Evolutionary conservation across 1,140 invertebrate genomes (phyloP).

Genomic region (Macrosteles quadrilineatus): DNA sequence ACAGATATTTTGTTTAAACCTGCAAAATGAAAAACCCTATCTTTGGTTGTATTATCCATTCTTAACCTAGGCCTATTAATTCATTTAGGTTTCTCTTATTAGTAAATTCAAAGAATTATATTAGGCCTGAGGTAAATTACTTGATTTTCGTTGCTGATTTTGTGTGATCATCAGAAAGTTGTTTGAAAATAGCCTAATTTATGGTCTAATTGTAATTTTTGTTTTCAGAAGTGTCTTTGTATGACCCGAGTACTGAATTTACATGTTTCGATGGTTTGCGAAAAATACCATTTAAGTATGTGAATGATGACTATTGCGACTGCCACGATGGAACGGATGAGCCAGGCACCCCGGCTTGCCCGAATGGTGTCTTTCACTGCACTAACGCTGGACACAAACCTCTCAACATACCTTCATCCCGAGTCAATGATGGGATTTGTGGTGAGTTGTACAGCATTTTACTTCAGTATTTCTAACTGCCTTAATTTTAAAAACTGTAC

Average conservation of each 20-base stretch:
- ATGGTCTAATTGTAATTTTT: constrained; percentile 30
- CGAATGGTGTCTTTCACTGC: constrained; percentile 87
- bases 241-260: constrained; percentile 75
- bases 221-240: constrained; percentile 58
- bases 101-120: neutral
- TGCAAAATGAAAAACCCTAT: too few species aligned
- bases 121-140: neutral
- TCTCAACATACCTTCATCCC: constrained; percentile 78
- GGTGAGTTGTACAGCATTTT: constrained; percentile 53
- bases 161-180: neutral
- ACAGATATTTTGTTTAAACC: too few species aligned
- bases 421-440: constrained; percentile 97
- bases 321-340: constrained; percentile 95
- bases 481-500: too few species aligned
- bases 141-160: neutral
- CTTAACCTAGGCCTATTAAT: too few species aligned
- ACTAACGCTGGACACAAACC: constrained; percentile 84
- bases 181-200: neutral
- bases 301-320: constrained; percentile 99
- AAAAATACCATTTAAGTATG: constrained; percentile 77
- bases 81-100: neutral
- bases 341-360: constrained; percentile 92
- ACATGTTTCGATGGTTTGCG: constrained; percentile 86
- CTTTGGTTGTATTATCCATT: neutral
- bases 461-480: too few species aligned